Evolutionary conservation across 2,888 invertebrate genomes (phyloP).

Genomic region (Synanthedon formicaeformis): DNA sequence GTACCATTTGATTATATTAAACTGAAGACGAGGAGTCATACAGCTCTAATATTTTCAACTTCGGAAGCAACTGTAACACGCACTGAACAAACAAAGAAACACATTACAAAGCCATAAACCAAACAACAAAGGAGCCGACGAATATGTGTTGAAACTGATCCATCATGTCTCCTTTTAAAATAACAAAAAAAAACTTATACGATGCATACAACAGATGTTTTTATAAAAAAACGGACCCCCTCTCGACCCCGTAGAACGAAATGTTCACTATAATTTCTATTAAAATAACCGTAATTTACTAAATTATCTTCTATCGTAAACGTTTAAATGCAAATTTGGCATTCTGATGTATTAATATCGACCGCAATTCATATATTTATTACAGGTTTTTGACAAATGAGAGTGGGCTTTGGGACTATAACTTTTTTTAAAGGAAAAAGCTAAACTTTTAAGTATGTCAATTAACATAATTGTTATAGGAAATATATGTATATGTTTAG

Average conservation of each 20-base stretch:
- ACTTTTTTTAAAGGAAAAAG: too few species aligned
- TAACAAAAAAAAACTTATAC: slow-evolving; percentile 61
- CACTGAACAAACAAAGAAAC: slow-evolving; percentile 67
- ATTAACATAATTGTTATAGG: too few species aligned
- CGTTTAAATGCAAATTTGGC: slow-evolving; percentile 62
- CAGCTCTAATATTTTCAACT: slow-evolving; percentile 27
- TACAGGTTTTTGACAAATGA: slow-evolving; percentile 44
- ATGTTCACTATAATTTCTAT: slow-evolving; percentile 49
- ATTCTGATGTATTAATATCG: slow-evolving; percentile 47
- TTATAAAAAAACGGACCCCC: slow-evolving; percentile 54
- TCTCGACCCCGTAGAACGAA: slow-evolving; percentile 35
- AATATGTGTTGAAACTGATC: slow-evolving; percentile 69
- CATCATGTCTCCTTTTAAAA: slow-evolving; percentile 70
- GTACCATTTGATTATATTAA: not conserved
- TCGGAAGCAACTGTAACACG: slow-evolving; percentile 51
- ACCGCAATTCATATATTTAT: slow-evolving; percentile 24
- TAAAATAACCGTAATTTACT: slow-evolving; percentile 57
- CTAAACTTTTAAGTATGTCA: too few species aligned
- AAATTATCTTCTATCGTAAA: slow-evolving; percentile 51
- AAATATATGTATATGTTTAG: too few species aligned
- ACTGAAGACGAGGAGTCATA: slow-evolving; percentile 4
- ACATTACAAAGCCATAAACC: slow-evolving; percentile 68
- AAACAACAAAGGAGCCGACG: slow-evolving; percentile 64
- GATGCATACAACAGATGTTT: slow-evolving; percentile 65
- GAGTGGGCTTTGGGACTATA: slow-evolving; percentile 1